These are phyloP conservation scores for Saguinus midas DNA, from an alignment of 2,113 vertebrate species.

Conservation along the genomic window DNA sequence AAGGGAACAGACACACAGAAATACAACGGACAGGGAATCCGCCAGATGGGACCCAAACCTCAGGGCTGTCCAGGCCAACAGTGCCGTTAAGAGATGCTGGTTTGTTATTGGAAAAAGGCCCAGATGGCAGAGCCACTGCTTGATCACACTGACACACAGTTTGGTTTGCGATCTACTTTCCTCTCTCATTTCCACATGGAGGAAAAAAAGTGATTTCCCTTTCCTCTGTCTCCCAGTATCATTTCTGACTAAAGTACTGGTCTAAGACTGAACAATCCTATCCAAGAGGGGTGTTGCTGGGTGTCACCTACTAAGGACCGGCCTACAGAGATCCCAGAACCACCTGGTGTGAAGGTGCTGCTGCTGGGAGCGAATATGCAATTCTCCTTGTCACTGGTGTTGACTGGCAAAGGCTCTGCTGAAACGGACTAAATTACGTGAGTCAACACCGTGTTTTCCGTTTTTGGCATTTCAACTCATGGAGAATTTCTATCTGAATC, in stretches of 20 bases:
- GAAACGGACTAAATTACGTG: neutral
- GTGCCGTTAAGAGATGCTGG: slow-evolving; percentile 39
- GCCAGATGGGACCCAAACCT: neutral
- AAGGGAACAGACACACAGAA: slow-evolving; percentile 29
- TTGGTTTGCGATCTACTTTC: neutral
- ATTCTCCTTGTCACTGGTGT: neutral
- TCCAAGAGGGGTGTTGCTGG: neutral
- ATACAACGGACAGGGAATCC: accelerated
- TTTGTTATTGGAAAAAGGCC: neutral
- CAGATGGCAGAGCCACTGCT: neutral
- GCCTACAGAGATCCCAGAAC: neutral
- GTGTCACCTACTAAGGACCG: neutral
- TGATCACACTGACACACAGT: too few species aligned
- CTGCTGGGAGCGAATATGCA: neutral
- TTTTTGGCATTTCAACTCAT: slow-evolving; percentile 57
- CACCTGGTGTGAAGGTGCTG: neutral
- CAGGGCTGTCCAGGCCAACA: neutral
- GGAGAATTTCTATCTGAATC: neutral
- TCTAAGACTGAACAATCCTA: neutral
- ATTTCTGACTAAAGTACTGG: neutral
- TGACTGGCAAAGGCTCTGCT: neutral
- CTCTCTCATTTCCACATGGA: neutral
- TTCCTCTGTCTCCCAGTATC: neutral
- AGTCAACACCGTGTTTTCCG: neutral
- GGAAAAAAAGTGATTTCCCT: neutral